phyloP scores from a whole-genome alignment of 2,797 vertebrate genomes.

The Natrix natrix region DNA sequence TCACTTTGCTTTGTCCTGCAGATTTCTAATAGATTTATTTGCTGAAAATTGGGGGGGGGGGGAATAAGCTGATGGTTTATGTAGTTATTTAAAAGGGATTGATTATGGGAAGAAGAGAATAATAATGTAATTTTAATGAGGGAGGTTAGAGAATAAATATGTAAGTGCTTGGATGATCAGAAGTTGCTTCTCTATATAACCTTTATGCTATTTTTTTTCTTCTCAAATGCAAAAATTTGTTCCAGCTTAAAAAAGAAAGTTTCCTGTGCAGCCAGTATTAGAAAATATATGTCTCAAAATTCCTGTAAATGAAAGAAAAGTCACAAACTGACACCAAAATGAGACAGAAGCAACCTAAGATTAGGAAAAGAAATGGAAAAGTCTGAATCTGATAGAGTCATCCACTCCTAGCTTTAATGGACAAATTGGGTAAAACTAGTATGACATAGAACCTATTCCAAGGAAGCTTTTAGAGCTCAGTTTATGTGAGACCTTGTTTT shows the following conservation, averaged over 20 bases:
- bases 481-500: constrained; percentile 73
- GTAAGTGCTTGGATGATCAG: background rate
- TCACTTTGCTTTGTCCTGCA: background rate
- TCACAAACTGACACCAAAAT: background rate
- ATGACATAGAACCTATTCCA: constrained; percentile 68
- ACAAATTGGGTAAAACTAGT: constrained; percentile 68
- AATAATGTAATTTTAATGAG: background rate
- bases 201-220: background rate
- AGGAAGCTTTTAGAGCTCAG: constrained; percentile 67
- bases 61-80: background rate
- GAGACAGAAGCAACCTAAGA: background rate
- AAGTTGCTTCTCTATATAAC: background rate
- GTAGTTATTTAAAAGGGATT: background rate
- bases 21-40: background rate
- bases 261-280: background rate
- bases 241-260: background rate
- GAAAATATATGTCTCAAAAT: background rate
- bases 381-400: background rate
- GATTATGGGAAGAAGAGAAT: background rate
- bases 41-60: background rate
- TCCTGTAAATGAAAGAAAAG: background rate
- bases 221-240: background rate
- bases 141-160: background rate
- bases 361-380: background rate
- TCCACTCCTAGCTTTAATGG: constrained; percentile 44